These are phyloP conservation scores for Poeciliopsis paucimaculata DNA, from an alignment of 2,797 vertebrate genomes.

Conservation along the genomic window DNA sequence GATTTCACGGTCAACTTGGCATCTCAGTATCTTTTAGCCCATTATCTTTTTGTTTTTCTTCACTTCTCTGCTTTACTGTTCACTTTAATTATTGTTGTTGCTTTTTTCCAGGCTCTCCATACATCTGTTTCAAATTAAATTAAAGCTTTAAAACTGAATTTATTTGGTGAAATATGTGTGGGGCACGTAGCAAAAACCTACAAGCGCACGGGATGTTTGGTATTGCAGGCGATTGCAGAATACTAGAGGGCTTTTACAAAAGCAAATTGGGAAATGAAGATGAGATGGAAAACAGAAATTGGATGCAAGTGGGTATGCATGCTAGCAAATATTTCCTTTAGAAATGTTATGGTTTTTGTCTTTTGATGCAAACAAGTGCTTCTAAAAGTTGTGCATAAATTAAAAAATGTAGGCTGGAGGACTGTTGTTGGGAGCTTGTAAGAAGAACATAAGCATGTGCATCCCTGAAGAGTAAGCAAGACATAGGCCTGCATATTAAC, in stretches of 20 bases:
- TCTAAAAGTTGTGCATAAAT: slow-evolving; percentile 40
- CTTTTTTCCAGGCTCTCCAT: not conserved
- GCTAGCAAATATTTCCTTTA: slow-evolving; percentile 7
- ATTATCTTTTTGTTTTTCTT: not conserved
- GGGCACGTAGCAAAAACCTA: not conserved
- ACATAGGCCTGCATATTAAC: slow-evolving; percentile 72
- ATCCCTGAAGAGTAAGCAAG: slow-evolving; percentile 47
- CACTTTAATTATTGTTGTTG: not conserved
- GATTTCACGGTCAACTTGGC: not conserved
- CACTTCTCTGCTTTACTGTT: not conserved
- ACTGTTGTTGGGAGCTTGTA: not conserved
- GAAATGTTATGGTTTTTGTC: slow-evolving; percentile 12
- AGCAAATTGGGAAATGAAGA: not conserved
- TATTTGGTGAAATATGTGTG: not conserved
- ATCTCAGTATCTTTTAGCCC: not conserved
- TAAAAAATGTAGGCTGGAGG: slow-evolving; percentile 14
- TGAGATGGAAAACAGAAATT: not conserved
- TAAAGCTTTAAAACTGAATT: slow-evolving; percentile 2
- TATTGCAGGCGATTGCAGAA: slow-evolving; percentile 3
- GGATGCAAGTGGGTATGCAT: not conserved
- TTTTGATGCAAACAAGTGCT: slow-evolving; percentile 30
- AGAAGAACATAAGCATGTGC: slow-evolving; percentile 31
- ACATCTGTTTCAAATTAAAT: slow-evolving; percentile 2
- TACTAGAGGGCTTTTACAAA: not conserved
- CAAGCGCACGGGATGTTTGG: not conserved